phyloP scores from a whole-genome alignment of 2,113 vertebrate species.

The Cyanistes caeruleus region DNA sequence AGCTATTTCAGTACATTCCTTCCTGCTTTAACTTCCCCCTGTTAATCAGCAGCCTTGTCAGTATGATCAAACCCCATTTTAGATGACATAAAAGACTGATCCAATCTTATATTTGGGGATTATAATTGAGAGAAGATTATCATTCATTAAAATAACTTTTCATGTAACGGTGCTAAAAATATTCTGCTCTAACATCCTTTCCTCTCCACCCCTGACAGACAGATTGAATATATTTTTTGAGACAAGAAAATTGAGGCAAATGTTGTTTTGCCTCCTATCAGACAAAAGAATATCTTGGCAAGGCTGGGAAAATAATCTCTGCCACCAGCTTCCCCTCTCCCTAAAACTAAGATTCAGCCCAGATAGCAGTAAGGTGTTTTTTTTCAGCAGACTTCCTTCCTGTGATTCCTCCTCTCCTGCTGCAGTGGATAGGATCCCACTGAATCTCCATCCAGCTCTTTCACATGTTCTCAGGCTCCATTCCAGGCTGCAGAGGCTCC shows the following conservation, averaged over 20 bases:
- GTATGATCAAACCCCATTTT: conserved; percentile 62
- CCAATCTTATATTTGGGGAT: conserved; percentile 48
- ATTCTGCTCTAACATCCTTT: conserved; percentile 8
- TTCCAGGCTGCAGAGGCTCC: conserved; percentile 17
- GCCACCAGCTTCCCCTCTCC: background rate
- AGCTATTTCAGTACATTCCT: conserved; percentile 54
- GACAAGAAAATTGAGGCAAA: background rate
- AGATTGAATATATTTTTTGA: background rate
- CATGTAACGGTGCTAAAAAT: conserved; percentile 42
- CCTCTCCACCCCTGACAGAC: conserved; percentile 20
- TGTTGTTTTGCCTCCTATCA: conserved; percentile 13
- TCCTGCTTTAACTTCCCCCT: conserved; percentile 61
- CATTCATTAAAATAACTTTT: conserved; percentile 64
- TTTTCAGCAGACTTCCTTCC: conserved; percentile 12
- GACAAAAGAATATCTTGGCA: conserved; percentile 15
- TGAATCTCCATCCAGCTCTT: conserved; percentile 13
- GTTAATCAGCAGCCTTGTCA: conserved; percentile 68
- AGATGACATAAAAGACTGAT: conserved; percentile 57
- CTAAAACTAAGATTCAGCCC: background rate
- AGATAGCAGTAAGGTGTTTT: background rate
- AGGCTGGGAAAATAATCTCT: background rate
- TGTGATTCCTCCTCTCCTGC: background rate
- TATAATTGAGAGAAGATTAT: conserved; percentile 67
- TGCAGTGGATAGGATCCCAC: background rate
- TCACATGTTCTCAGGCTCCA: background rate